A percentile compares a stretch with the other conserved stretches of the same genome.
These are phyloP conservation scores for Myrmecophaga tridactyla DNA, from an alignment of 2,113 vertebrate species.

Conservation along the genomic window DNA sequence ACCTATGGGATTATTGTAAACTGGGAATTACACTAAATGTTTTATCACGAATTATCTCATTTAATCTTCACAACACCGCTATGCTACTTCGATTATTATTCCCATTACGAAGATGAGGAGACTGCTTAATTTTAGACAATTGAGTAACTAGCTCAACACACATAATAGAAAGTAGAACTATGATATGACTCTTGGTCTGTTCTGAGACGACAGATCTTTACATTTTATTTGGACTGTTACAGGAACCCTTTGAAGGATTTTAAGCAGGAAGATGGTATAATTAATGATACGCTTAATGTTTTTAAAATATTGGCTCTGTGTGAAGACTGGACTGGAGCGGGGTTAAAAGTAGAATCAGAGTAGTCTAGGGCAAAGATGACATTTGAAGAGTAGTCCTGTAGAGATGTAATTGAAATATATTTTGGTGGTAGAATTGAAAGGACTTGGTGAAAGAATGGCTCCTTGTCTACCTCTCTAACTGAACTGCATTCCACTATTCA, in stretches of 20 bases:
- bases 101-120: not conserved
- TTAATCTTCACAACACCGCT: not conserved
- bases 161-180: not conserved
- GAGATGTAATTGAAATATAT: not conserved
- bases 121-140: not conserved
- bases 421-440: not conserved
- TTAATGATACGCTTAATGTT: not conserved
- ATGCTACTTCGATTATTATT: slow-evolving; percentile 34
- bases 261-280: not conserved
- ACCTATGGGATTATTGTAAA: not conserved
- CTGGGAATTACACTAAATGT: not conserved
- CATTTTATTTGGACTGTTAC: not conserved
- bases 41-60: slow-evolving; percentile 42
- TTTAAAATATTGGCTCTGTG: not conserved
- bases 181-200: not conserved
- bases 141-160: not conserved
- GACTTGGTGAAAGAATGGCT: not conserved
- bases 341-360: not conserved
- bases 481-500: not conserved
- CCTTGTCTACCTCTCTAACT: not conserved
- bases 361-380: not conserved
- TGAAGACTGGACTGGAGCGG: not conserved
- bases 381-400: not conserved
- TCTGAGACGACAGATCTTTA: not conserved
- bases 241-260: slow-evolving; percentile 2